These are phyloP conservation scores for Sitta carolinensis DNA, from an alignment of 2,797 vertebrate genomes.

Conservation along the genomic window DNA sequence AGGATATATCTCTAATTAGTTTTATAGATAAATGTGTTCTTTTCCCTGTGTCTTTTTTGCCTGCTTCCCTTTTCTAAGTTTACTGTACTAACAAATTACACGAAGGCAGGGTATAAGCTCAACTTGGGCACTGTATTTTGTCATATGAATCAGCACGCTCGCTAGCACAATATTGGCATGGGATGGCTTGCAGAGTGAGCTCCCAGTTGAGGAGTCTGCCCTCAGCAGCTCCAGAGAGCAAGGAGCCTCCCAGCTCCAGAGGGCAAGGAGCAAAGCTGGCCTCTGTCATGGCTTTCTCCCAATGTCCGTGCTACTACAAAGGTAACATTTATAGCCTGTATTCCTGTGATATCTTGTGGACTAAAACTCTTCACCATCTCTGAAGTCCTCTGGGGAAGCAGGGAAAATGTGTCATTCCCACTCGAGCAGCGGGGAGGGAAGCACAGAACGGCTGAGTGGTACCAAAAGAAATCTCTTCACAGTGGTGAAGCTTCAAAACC, in stretches of 20 bases:
- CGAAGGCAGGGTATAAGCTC: not conserved
- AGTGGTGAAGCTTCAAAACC: not conserved
- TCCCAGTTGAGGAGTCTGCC: not conserved
- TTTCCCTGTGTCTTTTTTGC: not conserved
- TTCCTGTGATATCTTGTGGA: not conserved
- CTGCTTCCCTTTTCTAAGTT: not conserved
- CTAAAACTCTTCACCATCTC: not conserved
- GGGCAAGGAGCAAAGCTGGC: not conserved
- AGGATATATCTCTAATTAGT: not conserved
- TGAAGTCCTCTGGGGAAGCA: not conserved
- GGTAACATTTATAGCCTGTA: not conserved
- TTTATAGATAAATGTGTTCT: not conserved
- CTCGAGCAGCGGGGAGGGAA: not conserved
- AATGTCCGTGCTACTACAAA: not conserved
- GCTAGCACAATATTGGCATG: not conserved
- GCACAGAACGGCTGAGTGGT: not conserved
- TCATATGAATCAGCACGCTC: not conserved
- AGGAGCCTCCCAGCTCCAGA: not conserved
- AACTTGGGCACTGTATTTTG: not conserved
- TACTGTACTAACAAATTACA: not conserved
- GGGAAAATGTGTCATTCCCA: not conserved
- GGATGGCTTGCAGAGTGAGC: not conserved
- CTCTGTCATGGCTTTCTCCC: not conserved
- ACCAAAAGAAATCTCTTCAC: not conserved
- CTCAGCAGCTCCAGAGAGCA: not conserved